phyloP scores from a whole-genome alignment of 2,888 invertebrate species.

The Baronia brevicornis region DNA sequence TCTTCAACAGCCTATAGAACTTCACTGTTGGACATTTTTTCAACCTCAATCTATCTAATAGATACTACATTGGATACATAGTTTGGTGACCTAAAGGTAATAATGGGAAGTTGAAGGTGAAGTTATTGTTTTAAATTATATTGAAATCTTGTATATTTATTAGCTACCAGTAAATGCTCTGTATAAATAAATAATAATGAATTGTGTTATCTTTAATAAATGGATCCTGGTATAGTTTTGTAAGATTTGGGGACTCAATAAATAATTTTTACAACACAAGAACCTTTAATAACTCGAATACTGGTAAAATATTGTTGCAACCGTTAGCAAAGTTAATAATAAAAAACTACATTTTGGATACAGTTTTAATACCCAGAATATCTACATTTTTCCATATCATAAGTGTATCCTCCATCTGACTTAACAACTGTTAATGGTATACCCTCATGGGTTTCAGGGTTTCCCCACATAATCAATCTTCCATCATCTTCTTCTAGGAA shows the following conservation, averaged over 20 bases:
- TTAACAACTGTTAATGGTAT: conserved; percentile 96
- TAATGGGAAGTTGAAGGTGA: no score
- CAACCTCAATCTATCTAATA: no score
- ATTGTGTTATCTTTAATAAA: conserved; percentile 56
- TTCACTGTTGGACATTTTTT: no score
- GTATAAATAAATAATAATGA: no score
- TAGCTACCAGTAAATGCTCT: no score
- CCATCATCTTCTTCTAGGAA: conserved; percentile 87
- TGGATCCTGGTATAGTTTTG: conserved; percentile 68
- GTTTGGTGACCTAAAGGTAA: no score
- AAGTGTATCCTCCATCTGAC: conserved; percentile 97
- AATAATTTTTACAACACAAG: conserved; percentile 39
- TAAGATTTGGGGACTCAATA: conserved; percentile 69
- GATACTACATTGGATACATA: no score
- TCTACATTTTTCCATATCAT: conserved; percentile 94
- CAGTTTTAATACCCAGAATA: conserved; percentile 93
- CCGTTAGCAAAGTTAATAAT: conserved; percentile 9
- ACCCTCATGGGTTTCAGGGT: conserved; percentile 76
- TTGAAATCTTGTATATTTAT: no score
- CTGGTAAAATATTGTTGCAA: no score
- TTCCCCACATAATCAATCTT: conserved; percentile 88
- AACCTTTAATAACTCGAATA: no score
- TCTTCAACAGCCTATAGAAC: no score
- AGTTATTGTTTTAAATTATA: no score
- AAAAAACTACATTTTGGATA: conserved; percentile 87